phyloP scores from a whole-genome alignment of 2,888 invertebrate genomes.

The Troilus luridus region DNA sequence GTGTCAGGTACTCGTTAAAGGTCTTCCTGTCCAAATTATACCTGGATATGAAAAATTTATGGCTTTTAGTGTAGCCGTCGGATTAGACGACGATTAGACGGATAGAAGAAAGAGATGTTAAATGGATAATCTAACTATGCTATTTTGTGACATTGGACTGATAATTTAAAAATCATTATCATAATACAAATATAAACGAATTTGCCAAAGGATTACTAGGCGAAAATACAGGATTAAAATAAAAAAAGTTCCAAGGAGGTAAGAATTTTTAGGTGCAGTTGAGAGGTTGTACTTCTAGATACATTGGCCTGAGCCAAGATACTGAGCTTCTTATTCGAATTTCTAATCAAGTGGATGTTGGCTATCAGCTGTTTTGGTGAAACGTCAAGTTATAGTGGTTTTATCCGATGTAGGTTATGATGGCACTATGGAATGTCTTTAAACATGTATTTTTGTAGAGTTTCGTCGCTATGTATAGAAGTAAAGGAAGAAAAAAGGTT shows the following conservation, averaged over 20 bases:
- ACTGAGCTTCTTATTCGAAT: background rate
- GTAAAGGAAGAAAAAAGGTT: background rate
- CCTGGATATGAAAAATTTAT: no score
- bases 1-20: no score
- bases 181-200: background rate
- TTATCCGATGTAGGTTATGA: constrained; percentile 57
- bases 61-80: no score
- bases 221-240: background rate
- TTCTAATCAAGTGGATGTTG: constrained; percentile 5
- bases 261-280: background rate
- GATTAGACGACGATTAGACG: no score
- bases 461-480: background rate
- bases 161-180: background rate
- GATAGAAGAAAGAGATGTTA: no score
- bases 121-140: no score
- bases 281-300: background rate
- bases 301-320: background rate
- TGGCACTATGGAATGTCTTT: background rate
- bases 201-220: background rate
- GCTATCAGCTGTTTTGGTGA: constrained; percentile 43
- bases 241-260: background rate
- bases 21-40: no score
- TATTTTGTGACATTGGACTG: no score
- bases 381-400: constrained; percentile 56
- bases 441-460: background rate